Conservation (phyloP, 2,797 vertebrate genomes). For the Iguana delicatissima region DNA sequence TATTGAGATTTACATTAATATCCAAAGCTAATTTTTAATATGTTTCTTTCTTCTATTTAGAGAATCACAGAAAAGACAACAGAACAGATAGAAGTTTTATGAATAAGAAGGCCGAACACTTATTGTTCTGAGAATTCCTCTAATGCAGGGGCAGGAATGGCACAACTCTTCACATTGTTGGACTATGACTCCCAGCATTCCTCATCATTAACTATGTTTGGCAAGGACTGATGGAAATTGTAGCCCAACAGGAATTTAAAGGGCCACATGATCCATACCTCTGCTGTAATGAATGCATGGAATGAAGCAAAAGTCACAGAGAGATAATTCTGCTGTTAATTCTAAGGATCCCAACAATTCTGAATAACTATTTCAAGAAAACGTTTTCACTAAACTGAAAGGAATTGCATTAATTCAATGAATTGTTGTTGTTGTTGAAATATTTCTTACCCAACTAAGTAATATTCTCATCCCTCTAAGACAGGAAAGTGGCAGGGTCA, state of each 20-base stretch:
- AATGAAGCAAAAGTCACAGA: conserved; percentile 3
- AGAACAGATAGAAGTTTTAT: not conserved
- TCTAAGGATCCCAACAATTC: not conserved
- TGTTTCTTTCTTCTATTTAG: not conserved
- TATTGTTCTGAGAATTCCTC: not conserved
- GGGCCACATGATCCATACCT: too few species aligned
- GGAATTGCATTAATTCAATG: not conserved
- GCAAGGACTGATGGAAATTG: too few species aligned
- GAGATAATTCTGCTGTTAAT: not conserved
- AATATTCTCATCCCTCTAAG: not conserved
- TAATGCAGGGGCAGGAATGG: not conserved
- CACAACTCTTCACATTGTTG: too few species aligned
- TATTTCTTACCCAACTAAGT: not conserved
- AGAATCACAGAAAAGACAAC: not conserved
- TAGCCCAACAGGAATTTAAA: too few species aligned
- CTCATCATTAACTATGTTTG: too few species aligned
- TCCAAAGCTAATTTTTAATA: not conserved
- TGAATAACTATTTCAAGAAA: conserved; percentile 7
- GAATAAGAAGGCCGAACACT: not conserved
- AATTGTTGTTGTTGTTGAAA: too few species aligned
- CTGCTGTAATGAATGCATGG: not conserved
- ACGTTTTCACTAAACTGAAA: conserved; percentile 10
- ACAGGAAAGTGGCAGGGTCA: not conserved
- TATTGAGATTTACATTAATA: not conserved
- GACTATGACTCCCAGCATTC: too few species aligned